Conservation (phyloP, 2,797 vertebrate genomes). For the Danio kyathit region DNA sequence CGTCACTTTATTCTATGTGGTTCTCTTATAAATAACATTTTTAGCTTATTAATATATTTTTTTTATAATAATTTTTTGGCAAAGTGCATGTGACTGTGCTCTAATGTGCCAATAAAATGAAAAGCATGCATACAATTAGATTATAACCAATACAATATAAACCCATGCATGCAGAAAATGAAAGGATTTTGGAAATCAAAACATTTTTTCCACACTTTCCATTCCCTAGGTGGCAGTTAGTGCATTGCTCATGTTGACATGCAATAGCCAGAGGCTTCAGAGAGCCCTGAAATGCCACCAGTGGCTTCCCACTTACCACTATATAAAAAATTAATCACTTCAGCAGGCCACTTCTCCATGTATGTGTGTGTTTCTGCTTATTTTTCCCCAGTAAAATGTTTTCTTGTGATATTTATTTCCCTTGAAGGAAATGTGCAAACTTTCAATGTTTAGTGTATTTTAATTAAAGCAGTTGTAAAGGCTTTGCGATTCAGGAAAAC, state of each 20-base stretch:
- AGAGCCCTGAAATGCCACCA: slow-evolving; percentile 48
- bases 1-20: no score
- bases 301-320: slow-evolving; percentile 64
- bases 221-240: slow-evolving; percentile 73
- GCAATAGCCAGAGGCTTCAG: slow-evolving; percentile 58
- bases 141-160: background rate
- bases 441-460: background rate
- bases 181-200: no score
- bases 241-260: slow-evolving; percentile 68
- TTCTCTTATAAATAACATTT: no score
- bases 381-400: background rate
- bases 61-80: no score
- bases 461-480: background rate
- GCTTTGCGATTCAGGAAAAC: background rate
- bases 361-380: slow-evolving; percentile 22
- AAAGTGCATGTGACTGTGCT: background rate
- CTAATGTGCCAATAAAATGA: background rate
- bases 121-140: no score
- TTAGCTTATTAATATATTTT: no score
- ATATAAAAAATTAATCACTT: slow-evolving; percentile 68
- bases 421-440: background rate
- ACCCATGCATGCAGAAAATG: no score
- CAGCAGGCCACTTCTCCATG: slow-evolving; percentile 31
- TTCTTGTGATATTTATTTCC: slow-evolving; percentile 7
- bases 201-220: background rate